These are phyloP conservation scores for Propithecus deckenii DNA, from an alignment of 2,797 vertebrate genomes.

Conservation along the genomic window DNA sequence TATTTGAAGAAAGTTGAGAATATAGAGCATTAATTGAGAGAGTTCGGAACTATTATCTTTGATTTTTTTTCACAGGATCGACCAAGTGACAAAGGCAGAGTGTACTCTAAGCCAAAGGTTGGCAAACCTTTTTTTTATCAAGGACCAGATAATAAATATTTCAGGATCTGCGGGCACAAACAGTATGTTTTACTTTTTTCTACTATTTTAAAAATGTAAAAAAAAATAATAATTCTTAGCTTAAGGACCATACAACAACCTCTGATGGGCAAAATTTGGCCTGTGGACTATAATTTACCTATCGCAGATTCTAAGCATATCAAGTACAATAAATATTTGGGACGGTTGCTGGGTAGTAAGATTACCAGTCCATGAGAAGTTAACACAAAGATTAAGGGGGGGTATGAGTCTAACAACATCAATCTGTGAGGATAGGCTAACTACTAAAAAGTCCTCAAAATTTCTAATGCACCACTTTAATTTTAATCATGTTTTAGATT, in stretches of 20 bases:
- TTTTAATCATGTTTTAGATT: background rate
- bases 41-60: background rate
- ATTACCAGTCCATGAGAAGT: background rate
- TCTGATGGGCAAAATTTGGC: background rate
- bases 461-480: background rate
- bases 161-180: background rate
- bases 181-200: background rate
- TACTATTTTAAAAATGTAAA: background rate
- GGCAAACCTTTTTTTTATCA: background rate
- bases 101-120: background rate
- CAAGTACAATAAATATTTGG: background rate
- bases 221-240: background rate
- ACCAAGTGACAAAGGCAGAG: background rate
- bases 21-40: background rate
- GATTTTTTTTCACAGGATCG: background rate
- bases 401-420: background rate
- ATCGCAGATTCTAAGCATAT: background rate
- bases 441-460: background rate
- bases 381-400: background rate
- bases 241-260: background rate
- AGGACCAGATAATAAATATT: background rate
- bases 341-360: background rate
- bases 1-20: background rate
- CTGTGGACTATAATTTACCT: background rate
- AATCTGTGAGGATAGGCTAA: background rate